Base-by-base conservation (phyloP, 2,888 invertebrate species). In the Folsomia candida region DNA sequence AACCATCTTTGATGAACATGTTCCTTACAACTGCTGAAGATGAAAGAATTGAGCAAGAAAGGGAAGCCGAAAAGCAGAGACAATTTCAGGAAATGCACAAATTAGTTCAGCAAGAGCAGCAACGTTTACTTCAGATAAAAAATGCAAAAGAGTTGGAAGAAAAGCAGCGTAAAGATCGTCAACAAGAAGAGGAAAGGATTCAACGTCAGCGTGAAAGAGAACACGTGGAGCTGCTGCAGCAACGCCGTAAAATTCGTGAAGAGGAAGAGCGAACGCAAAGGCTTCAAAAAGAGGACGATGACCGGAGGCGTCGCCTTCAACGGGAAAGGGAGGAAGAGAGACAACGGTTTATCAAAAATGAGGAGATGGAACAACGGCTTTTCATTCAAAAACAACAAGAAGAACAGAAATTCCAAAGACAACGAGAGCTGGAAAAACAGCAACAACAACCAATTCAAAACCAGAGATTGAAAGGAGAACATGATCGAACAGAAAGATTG, bases 1-100 rank as follows among this genome's bases (percentile, higher is more conserved):
- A 20, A 51, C 64, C 47, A 22, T 9, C 24, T 20, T n/a, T 65
- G 6, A 65, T 65, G 65, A 51, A 65, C 22, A 26, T 65, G 3
- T 65, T 65, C 25, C 20, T 65, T 25, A 37, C 37, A 37, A 9
- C 37, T 37, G 37, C 37, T 14, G 57, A 54, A 54, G 54, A 54
- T 20, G 54, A 54, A 54, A 22, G n/a, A 22, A 18, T 18, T 54
- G 20, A 54, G 6, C 6, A 54, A 54, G 54, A 54, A 54, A 6
- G 20, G 18, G 54, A 54, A 54, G 4, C n/a, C 20, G 54, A 54
- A 54, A 54, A 6, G 20, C 54, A 54, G n/a, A 18, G 20, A 6
- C 11, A 54, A n/a, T 37, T 37, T 37, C 37, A 37, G 37, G 37
- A 37, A 37, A 37, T 37, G 37, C 37, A 37, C 14, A 37, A 37